Base-by-base conservation (phyloP, 1,140 invertebrate genomes). In the Elymnias hypermnestra region DNA sequence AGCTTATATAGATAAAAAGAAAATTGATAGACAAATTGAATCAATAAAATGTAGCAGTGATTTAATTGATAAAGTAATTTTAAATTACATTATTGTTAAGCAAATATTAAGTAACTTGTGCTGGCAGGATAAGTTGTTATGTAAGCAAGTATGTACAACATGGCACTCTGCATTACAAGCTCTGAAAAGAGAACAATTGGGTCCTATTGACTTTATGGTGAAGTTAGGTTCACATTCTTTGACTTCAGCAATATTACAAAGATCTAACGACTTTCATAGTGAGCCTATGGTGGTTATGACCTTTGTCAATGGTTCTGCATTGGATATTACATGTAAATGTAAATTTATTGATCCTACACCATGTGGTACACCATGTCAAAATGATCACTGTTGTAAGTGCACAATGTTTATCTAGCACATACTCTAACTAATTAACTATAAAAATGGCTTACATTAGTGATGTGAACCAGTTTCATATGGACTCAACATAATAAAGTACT, bases 1-100 rank as follows among this genome's bases (percentile, higher is more conserved):
- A 26, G 78, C 78, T n/a, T 71, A 63, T 43, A 23, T 72, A 25
- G 52, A 72, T 15, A 71, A 65, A 14, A 50, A 15, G 21, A 46
- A 66, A 36, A 42, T 81, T 17, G 18, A 53, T 4, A 64, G 79
- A 44, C 60, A 68, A 38, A 31, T 38, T 26, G 52, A 73, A 49
- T 21, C 38, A 13, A 14, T 73, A 12, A 39, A 22, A 14, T 74
- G 67, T 53, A 57, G 60, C 29, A 57, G 41, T 41, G 54, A 49
- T 42, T 56, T 78, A 18, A 35, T 68, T 19, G 73, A 79, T 31
- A 75, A 71, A 33, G 70, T 83, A 10, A 67, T 70, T 13, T 61
- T 57, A 7, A 87, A 87, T 49, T 87, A 87, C 53, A 68, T 87
- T 19, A 86, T 87, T 37, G 76, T 65, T n/a, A 86, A 83, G 28